phyloP scores from a whole-genome alignment of 2,888 invertebrate species.

The Brenthis hecate region DNA sequence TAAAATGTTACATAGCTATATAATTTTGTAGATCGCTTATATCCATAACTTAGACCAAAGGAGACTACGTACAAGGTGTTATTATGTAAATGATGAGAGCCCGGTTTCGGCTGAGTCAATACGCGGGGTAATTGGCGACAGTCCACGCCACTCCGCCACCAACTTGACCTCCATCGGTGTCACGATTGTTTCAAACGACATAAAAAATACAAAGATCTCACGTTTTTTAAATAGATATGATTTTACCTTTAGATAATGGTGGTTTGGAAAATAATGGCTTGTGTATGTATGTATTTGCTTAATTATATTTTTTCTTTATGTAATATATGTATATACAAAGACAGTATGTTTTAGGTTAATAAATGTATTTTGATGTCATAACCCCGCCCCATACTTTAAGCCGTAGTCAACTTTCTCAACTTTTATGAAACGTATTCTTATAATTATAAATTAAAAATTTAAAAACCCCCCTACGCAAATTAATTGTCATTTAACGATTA shows the following conservation, averaged over 20 bases:
- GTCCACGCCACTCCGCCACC: conserved; percentile 52
- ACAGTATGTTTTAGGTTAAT: no score
- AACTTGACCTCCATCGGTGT: conserved; percentile 55
- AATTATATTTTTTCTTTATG: background rate
- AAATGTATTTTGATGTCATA: no score
- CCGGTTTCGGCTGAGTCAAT: conserved; percentile 79
- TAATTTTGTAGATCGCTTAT: conserved; percentile 26
- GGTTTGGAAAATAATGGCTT: conserved; percentile 3
- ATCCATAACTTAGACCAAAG: conserved; percentile 45
- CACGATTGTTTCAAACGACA: conserved; percentile 32
- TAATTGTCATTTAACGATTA: no score
- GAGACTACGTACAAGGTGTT: conserved; percentile 67
- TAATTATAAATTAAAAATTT: no score
- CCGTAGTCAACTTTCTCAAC: no score
- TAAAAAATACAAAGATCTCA: conserved; percentile 33
- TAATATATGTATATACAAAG: background rate
- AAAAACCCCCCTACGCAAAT: no score
- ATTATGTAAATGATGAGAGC: conserved; percentile 82
- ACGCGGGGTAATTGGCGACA: conserved; percentile 76
- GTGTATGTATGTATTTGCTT: background rate
- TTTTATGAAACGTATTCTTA: no score
- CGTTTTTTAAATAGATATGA: conserved; percentile 17
- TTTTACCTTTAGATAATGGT: background rate
- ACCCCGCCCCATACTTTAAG: no score
- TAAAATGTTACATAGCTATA: no score